Evolutionary conservation across 2,113 vertebrate species (phyloP).

Genomic region (Diadophis punctatus): DNA sequence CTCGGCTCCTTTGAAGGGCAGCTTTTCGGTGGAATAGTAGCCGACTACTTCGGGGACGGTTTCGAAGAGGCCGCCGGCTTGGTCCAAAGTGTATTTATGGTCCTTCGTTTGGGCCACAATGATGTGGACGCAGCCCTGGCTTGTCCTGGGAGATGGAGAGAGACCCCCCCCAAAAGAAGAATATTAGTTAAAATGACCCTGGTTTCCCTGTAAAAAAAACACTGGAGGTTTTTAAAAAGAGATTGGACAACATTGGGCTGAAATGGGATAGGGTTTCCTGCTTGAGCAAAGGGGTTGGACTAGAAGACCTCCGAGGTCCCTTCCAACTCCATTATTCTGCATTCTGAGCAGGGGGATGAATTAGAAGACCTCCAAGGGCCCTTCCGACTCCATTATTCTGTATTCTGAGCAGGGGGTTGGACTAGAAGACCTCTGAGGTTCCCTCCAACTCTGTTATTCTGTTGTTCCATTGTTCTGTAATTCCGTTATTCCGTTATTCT

Average conservation of each 20-base stretch:
- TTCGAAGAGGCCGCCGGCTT: conserved; percentile 85
- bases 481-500: too few species aligned
- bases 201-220: not conserved
- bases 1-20: conserved; percentile 92
- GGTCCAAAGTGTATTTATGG: conserved; percentile 86
- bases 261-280: not conserved
- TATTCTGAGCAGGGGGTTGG: too few species aligned
- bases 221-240: not conserved
- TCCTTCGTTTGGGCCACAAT: conserved; percentile 95
- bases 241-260: not conserved
- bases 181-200: not conserved
- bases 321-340: not conserved
- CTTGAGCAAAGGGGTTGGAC: too few species aligned
- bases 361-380: too few species aligned
- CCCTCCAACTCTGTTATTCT: too few species aligned
- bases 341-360: too few species aligned
- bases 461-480: too few species aligned
- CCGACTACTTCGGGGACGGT: conserved; percentile 89
- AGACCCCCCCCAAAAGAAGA: not conserved
- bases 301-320: not conserved
- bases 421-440: too few species aligned
- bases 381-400: too few species aligned
- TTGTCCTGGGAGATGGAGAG: conserved; percentile 74
- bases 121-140: conserved; percentile 95
- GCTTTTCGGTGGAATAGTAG: conserved; percentile 84